A percentile compares a stretch with the other conserved stretches of the same genome.
Conservation (phyloP, 1,140 invertebrate species). For the Brachionus koreanus region DNA sequence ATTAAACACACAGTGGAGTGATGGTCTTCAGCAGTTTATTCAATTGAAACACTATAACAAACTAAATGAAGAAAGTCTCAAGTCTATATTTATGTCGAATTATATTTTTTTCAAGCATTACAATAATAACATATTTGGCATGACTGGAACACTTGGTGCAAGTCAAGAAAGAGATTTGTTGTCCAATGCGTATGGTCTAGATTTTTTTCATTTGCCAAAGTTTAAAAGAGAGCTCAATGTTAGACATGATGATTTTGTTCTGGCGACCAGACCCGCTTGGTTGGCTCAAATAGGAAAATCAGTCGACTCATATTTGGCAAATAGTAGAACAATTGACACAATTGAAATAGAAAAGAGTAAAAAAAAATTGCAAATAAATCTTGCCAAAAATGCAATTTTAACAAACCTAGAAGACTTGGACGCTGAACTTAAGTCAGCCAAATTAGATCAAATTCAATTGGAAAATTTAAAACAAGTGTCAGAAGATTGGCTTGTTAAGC, state of each 20-base stretch:
- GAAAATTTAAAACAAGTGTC: background rate
- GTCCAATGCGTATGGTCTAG: background rate
- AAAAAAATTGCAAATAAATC: background rate
- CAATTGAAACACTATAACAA: conserved; percentile 16
- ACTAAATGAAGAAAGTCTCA: background rate
- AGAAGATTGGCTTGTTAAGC: no score
- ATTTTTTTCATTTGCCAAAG: background rate
- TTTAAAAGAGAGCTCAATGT: conserved; percentile 6
- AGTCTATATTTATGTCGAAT: conserved; percentile 14
- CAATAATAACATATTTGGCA: background rate
- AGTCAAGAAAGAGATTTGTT: background rate
- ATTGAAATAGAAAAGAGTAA: background rate
- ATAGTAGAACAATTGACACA: background rate
- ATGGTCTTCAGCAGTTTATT: conserved; percentile 38
- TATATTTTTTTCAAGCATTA: conserved; percentile 15
- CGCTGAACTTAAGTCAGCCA: background rate
- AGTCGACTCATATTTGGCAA: background rate
- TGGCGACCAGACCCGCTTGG: background rate
- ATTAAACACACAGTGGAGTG: background rate
- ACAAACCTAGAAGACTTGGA: background rate
- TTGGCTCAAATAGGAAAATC: background rate
- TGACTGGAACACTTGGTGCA: background rate
- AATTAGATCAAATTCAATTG: background rate
- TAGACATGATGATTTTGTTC: background rate
- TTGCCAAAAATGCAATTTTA: background rate